Percentiles rank a stretch among this genome's conserved stretches.
Evolutionary conservation across 53 echinoderm and acorn worm species (phyloP).

Genomic region (Astropecten irregularis): DNA sequence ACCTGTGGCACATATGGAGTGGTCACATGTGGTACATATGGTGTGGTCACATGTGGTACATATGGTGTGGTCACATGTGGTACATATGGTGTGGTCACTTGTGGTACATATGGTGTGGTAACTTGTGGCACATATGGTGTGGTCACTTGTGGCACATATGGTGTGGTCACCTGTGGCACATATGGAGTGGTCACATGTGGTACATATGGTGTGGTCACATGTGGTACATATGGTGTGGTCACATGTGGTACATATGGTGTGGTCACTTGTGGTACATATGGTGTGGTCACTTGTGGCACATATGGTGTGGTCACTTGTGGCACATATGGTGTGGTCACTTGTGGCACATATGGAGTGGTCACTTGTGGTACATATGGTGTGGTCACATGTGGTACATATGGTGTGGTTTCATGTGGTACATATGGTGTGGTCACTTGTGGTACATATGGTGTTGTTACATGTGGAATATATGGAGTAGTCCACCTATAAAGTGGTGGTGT

Average conservation of each 20-base stretch:
- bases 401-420: conserved; percentile 3
- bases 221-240: conserved; percentile 5
- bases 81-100: neutral
- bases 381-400: neutral
- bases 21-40: neutral
- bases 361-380: neutral
- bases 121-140: conserved; percentile 19
- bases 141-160: neutral
- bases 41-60: neutral
- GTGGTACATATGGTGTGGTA: neutral
- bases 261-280: conserved; percentile 25
- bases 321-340: neutral
- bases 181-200: neutral
- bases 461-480: neutral
- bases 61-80: neutral
- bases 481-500: neutral
- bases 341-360: conserved; percentile 1
- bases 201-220: conserved; percentile 1
- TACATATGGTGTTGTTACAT: neutral
- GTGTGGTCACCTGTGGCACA: neutral
- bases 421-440: conserved; percentile 13
- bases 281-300: neutral
- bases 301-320: neutral
- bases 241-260: conserved; percentile 6
- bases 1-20: conserved; percentile 6